Conservation (phyloP, 2,888 invertebrate genomes). For the Napeogenes sylphis region DNA sequence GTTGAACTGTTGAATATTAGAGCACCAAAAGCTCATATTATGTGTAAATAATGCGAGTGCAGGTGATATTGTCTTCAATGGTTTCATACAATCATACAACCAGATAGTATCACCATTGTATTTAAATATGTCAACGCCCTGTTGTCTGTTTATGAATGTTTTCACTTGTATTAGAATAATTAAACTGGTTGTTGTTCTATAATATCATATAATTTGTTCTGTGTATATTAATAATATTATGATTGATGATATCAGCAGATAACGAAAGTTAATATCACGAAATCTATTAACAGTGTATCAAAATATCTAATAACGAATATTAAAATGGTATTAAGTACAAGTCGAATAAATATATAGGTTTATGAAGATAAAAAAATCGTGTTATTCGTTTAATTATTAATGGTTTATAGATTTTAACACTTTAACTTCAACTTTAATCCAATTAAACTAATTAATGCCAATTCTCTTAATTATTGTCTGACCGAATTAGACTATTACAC, state of each 20-base stretch:
- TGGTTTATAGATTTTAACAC: not conserved
- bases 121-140: constrained; percentile 49
- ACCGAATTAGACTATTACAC: not conserved
- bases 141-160: constrained; percentile 34
- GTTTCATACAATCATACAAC: constrained; percentile 37
- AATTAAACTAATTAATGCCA: constrained; percentile 1
- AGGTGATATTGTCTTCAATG: constrained; percentile 48
- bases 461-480: not conserved
- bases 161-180: constrained; percentile 19
- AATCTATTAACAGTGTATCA: no score
- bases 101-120: constrained; percentile 50
- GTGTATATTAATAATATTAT: no score
- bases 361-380: no score
- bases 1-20: constrained; percentile 53
- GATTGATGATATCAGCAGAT: no score
- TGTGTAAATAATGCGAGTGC: constrained; percentile 58
- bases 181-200: not conserved
- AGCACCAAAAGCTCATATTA: constrained; percentile 47
- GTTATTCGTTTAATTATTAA: no score
- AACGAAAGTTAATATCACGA: no score
- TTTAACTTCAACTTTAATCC: not conserved
- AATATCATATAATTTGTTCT: not conserved
- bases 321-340: no score
- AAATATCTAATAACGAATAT: no score
- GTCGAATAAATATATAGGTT: no score